phyloP scores from a whole-genome alignment of 2,888 invertebrate genomes.

The Drosophila atroscutellata region DNA sequence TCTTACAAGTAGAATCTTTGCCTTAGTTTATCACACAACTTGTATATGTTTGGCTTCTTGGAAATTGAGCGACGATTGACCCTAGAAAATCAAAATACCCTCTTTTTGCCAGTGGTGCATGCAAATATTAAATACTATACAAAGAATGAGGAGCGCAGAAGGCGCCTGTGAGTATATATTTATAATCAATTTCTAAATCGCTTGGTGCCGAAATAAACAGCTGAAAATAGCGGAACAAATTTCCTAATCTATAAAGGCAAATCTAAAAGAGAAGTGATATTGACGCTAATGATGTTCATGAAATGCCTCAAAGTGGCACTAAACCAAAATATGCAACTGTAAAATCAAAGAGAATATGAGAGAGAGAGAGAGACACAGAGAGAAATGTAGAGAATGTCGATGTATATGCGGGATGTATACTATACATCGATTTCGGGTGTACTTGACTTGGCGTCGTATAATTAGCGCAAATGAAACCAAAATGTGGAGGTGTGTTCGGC shows the following conservation, averaged over 20 bases:
- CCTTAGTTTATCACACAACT: too few relatives aligned
- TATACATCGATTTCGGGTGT: conserved; percentile 16
- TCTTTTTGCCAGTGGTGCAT: not conserved
- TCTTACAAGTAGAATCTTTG: not conserved
- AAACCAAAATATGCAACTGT: conserved; percentile 30
- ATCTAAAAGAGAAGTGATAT: conserved; percentile 39
- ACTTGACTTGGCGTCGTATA: conserved; percentile 45
- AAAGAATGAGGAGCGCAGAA: conserved; percentile 40
- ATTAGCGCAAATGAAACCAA: conserved; percentile 49
- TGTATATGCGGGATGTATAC: not conserved
- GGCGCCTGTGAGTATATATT: conserved; percentile 26
- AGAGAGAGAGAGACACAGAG: not conserved
- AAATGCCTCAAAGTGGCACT: conserved; percentile 59
- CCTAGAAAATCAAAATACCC: not conserved
- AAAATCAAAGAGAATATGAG: not conserved
- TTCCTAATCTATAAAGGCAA: conserved; percentile 38
- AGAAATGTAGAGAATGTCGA: not conserved
- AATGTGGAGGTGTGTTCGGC: conserved; percentile 44
- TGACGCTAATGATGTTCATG: conserved; percentile 69
- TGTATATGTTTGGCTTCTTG: not conserved
- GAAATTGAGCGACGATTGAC: not conserved
- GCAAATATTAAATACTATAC: conserved; percentile 13
- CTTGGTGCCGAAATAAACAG: conserved; percentile 32
- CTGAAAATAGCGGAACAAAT: conserved; percentile 40
- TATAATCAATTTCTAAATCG: conserved; percentile 43